Conservation (phyloP, 2,888 invertebrate species). For the Hermaeophaga mercurialis region DNA sequence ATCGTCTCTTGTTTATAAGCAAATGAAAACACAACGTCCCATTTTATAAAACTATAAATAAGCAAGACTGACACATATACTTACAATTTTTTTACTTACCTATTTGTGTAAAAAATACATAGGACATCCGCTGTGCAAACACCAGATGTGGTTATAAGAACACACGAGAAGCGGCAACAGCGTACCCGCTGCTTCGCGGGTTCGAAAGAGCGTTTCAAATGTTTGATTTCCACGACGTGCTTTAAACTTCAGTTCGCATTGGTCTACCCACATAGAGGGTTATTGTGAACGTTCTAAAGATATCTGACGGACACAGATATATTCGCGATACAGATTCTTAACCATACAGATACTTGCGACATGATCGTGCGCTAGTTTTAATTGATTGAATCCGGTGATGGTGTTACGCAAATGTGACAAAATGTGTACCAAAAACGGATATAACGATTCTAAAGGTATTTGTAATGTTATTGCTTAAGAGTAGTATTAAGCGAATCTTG, state of each 20-base stretch:
- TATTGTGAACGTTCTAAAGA: slow-evolving; percentile 1
- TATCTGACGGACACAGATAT: slow-evolving; percentile 8
- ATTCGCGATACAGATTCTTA: slow-evolving; percentile 2
- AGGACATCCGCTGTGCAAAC: not conserved
- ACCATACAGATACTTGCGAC: slow-evolving; percentile 12
- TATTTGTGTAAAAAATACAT: no score
- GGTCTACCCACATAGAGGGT: slow-evolving; percentile 27
- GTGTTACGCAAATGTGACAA: slow-evolving; percentile 27
- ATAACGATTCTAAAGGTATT: slow-evolving; percentile 28
- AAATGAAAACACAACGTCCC: no score
- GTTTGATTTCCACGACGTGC: slow-evolving; percentile 5
- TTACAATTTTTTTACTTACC: no score
- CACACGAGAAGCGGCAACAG: slow-evolving; percentile 7
- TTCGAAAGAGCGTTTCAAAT: not conserved
- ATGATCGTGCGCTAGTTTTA: slow-evolving; percentile 22
- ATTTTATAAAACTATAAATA: no score
- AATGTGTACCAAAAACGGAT: slow-evolving; percentile 39
- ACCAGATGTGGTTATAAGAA: not conserved
- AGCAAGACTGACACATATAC: no score
- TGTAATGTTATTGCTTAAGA: not conserved
- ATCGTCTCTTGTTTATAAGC: no score
- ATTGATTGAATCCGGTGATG: slow-evolving; percentile 11
- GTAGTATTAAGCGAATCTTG: no score
- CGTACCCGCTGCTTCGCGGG: not conserved
- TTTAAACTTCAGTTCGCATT: slow-evolving; percentile 26